phyloP scores from a whole-genome alignment of 1,140 invertebrate genomes.

The Ceratosolen solmsi region DNA sequence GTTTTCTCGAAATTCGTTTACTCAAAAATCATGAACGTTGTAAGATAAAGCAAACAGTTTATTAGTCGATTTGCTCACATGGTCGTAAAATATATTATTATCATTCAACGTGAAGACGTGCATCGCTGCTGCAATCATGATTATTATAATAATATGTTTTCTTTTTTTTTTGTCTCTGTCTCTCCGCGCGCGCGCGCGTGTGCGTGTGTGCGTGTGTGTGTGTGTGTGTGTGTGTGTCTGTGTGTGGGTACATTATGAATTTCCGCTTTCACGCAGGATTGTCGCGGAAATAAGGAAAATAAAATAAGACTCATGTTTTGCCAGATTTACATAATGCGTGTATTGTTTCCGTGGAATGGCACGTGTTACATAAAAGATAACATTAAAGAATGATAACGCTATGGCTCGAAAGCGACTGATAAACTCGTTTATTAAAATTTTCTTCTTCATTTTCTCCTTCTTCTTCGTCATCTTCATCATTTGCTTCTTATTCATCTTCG shows the following conservation, averaged over 20 bases:
- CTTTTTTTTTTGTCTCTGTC: too few relatives aligned
- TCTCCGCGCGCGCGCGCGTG: not conserved
- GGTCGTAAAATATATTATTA: slow-evolving; percentile 68
- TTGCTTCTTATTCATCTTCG: not conserved
- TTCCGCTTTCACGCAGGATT: slow-evolving; percentile 4
- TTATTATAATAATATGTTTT: slow-evolving; percentile 43
- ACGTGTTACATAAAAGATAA: not conserved
- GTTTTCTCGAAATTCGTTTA: too few relatives aligned
- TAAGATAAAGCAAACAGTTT: slow-evolving; percentile 66
- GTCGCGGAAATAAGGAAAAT: slow-evolving; percentile 18
- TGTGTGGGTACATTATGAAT: not conserved
- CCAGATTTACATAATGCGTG: not conserved
- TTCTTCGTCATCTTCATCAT: too few relatives aligned
- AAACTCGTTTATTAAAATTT: slow-evolving; percentile 36
- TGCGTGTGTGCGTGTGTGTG: not conserved
- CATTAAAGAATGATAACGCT: not conserved
- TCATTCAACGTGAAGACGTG: slow-evolving; percentile 63
- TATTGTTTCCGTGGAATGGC: slow-evolving; percentile 15
- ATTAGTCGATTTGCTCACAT: slow-evolving; percentile 61
- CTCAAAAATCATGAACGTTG: not conserved
- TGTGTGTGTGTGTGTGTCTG: not conserved
- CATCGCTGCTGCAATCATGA: slow-evolving; percentile 49
- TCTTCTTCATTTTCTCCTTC: not conserved
- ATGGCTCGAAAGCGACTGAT: slow-evolving; percentile 49
- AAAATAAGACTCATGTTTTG: not conserved